phyloP scores from a whole-genome alignment of 92 coral and sea anemone species.

The Phenganax marumi region DNA sequence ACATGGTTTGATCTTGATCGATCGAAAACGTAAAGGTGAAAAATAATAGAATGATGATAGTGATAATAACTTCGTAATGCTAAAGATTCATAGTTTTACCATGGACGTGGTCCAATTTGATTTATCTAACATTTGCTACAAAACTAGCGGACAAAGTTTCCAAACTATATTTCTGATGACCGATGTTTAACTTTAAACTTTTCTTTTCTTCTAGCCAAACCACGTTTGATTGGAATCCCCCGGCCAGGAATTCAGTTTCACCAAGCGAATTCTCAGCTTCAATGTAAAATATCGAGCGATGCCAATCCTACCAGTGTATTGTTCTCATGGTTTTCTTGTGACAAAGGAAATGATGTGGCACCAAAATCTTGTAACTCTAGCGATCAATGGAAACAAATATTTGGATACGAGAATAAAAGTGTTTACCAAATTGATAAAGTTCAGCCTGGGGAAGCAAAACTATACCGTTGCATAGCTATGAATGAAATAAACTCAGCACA shows the following conservation, averaged over 20 bases:
- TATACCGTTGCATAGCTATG: slow-evolving; percentile 22
- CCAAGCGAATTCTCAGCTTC: background rate
- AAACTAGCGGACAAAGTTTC: background rate
- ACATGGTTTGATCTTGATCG: no score
- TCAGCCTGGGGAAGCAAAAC: background rate
- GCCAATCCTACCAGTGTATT: background rate
- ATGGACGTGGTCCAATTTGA: no score
- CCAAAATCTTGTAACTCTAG: background rate
- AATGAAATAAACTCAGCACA: background rate
- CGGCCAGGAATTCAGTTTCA: background rate
- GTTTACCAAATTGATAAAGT: background rate
- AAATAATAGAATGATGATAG: no score
- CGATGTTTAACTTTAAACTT: background rate
- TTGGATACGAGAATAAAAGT: background rate
- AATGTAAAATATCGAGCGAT: background rate
- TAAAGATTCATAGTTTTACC: no score
- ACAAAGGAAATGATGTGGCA: background rate
- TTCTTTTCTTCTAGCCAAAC: background rate
- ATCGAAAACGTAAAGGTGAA: no score
- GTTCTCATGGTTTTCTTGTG: background rate
- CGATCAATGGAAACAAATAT: background rate
- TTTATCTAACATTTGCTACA: background rate
- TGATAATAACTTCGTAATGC: no score
- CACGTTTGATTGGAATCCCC: background rate
- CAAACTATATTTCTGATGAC: background rate